Base-by-base conservation (phyloP, 2,113 vertebrate species). In the Todiramphus saurophagus region DNA sequence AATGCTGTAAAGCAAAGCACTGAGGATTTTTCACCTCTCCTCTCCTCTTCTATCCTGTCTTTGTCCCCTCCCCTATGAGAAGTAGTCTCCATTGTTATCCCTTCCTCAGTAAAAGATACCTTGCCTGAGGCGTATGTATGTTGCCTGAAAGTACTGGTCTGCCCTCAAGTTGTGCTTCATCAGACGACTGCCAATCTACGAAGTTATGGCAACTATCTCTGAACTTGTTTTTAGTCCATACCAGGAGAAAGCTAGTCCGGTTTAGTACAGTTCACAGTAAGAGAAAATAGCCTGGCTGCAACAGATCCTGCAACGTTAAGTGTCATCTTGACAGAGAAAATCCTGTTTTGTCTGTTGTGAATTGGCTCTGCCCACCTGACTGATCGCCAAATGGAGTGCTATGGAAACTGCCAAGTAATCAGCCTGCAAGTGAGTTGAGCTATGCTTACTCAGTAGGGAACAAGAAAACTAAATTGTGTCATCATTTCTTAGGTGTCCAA, bases 331-430 rank as follows among this genome's bases (percentile, higher is more conserved):
- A 79, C 3, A 4, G 58, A 51, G 53, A 88, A 79, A 96, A 69
- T 88, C 53, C 39, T 41, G 5, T 56, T 94, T 90, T 86, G 76
- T 92, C 10, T 1, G 33, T 83, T 94, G 59, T 73, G 59, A 55
- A 58, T 92, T 33, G 6, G 51, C 33, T 90, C 58, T 80, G 63
- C 37, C 63, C 27, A 83, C 16, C 59, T 73, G 55, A 58, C 44
- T 73, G 48, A 48, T 85, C 9, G 4, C 63, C 83, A 90, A 30
- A 92, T n/a, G 16, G 35, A 93, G 25, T 17, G 63, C 66, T 72
- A 44, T 41, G 43, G 90, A 85, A 82, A 83, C 39, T 86, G 83
- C 44, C 83, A 93, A 83, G 35, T 88, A 90, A 96, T 95, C 53
- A 68, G 43, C 31, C 53, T 90, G 83, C 67, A 90, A 76, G 48